Conservation (phyloP, 2,797 vertebrate genomes). For the Gobio occitaniae region DNA sequence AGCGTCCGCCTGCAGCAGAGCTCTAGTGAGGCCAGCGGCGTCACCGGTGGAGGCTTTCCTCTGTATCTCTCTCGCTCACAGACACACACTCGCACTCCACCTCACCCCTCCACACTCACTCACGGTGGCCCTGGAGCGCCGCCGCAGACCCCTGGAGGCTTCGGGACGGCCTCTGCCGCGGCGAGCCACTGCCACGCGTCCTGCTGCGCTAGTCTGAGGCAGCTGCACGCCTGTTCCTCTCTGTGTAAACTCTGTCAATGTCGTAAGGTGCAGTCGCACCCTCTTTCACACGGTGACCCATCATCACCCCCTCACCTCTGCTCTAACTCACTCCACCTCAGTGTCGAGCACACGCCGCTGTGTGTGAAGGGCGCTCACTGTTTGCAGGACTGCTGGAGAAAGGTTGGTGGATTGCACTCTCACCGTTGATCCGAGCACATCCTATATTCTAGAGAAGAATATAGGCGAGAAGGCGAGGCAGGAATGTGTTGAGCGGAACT, state of each 20-base stretch:
- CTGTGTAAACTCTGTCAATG: slow-evolving; percentile 35
- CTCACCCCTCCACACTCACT: slow-evolving; percentile 63
- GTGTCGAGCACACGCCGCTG: slow-evolving; percentile 82
- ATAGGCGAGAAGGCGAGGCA: no score
- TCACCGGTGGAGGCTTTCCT: slow-evolving; percentile 63
- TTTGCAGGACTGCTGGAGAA: slow-evolving; percentile 90
- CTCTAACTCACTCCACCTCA: slow-evolving; percentile 90
- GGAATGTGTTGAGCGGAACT: neutral
- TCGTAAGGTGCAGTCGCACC: slow-evolving; percentile 70
- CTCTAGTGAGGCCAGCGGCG: slow-evolving; percentile 56
- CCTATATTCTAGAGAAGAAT: neutral
- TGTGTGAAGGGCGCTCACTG: slow-evolving; percentile 91
- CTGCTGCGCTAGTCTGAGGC: slow-evolving; percentile 82
- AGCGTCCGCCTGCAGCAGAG: slow-evolving; percentile 61
- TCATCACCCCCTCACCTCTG: slow-evolving; percentile 82
- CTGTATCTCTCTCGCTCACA: slow-evolving; percentile 72
- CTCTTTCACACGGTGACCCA: slow-evolving; percentile 66
- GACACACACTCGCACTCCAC: slow-evolving; percentile 66
- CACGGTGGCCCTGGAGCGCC: neutral
- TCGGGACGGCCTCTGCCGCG: slow-evolving; percentile 66
- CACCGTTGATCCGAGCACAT: neutral
- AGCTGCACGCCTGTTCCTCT: slow-evolving; percentile 74
- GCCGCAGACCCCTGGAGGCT: slow-evolving; percentile 58
- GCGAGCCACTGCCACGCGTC: slow-evolving; percentile 77
- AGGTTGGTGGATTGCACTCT: slow-evolving; percentile 84